A percentile compares a stretch with the other conserved stretches of the same genome.
Evolutionary conservation across 2,888 invertebrate species (phyloP).

Genomic region (Sinelater perroti): DNA sequence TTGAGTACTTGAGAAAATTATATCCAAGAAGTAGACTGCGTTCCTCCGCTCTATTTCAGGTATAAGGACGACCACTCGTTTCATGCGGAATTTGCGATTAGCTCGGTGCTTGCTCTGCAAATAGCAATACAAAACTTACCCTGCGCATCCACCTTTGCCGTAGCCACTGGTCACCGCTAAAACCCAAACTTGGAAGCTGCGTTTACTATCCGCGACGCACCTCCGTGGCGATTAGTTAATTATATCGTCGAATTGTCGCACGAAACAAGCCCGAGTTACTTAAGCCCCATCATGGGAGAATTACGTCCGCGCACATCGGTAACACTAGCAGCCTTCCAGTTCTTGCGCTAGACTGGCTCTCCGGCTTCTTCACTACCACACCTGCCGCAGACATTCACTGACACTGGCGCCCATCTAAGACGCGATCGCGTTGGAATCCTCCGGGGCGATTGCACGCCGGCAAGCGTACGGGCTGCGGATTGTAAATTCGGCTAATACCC

Average conservation of each 20-base stretch:
- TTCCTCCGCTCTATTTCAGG: too few relatives aligned
- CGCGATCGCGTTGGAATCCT: conserved; percentile 9
- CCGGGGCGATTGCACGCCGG: neutral
- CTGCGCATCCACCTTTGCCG: neutral
- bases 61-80: too few relatives aligned
- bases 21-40: too few relatives aligned
- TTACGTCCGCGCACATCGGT: conserved; percentile 22
- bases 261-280: conserved; percentile 25
- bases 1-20: too few relatives aligned
- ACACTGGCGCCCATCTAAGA: conserved; percentile 32
- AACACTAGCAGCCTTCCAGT: conserved; percentile 38
- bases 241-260: conserved; percentile 19
- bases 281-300: conserved; percentile 20
- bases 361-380: conserved; percentile 42
- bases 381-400: conserved; percentile 40
- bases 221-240: conserved; percentile 14
- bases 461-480: neutral
- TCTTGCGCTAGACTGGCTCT: conserved; percentile 42
- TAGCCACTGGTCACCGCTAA: conserved; percentile 5
- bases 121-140: conserved; percentile 2
- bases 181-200: neutral
- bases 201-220: too few relatives aligned
- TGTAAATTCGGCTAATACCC: conserved; percentile 10
- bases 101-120: neutral
- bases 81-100: neutral